Percentiles rank a stretch among this genome's conserved stretches.
Conservation (phyloP, 2,797 vertebrate genomes). For the Premnoplex brunnescens region DNA sequence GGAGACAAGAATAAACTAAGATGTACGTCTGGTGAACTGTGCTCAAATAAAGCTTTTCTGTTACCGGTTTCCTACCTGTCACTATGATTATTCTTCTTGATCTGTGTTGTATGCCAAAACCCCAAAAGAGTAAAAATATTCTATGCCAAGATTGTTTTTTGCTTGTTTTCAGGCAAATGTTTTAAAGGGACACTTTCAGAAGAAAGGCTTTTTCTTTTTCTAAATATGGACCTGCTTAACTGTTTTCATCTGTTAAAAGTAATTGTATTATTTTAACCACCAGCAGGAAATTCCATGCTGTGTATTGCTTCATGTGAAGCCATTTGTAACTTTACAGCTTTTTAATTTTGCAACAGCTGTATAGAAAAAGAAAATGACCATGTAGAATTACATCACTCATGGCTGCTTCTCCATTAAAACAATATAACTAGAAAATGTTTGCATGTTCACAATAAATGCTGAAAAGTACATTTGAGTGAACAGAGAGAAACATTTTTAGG, state of each 20-base stretch:
- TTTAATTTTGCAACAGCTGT: slow-evolving; percentile 58
- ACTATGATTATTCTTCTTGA: slow-evolving; percentile 22
- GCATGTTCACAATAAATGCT: background rate
- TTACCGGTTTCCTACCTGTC: background rate
- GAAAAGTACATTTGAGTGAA: background rate
- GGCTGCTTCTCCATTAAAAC: slow-evolving; percentile 38
- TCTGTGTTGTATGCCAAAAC: background rate
- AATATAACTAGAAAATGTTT: slow-evolving; percentile 16
- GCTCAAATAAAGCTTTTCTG: slow-evolving; percentile 15
- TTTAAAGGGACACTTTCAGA: slow-evolving; percentile 3
- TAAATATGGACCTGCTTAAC: slow-evolving; percentile 1
- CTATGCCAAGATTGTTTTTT: background rate
- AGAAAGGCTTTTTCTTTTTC: background rate
- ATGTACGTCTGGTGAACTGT: background rate
- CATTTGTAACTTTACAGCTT: slow-evolving; percentile 55
- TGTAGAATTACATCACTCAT: slow-evolving; percentile 30
- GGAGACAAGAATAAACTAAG: slow-evolving; percentile 21
- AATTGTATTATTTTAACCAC: slow-evolving; percentile 47
- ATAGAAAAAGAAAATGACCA: slow-evolving; percentile 31
- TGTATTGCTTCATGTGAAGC: slow-evolving; percentile 34
- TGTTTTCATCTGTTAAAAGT: slow-evolving; percentile 47
- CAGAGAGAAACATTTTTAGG: background rate
- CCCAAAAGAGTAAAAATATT: slow-evolving; percentile 8
- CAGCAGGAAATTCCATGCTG: slow-evolving; percentile 37
- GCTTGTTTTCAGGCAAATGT: background rate